Conservation (phyloP, 2,888 invertebrate genomes). For the Tyria jacobaeae region DNA sequence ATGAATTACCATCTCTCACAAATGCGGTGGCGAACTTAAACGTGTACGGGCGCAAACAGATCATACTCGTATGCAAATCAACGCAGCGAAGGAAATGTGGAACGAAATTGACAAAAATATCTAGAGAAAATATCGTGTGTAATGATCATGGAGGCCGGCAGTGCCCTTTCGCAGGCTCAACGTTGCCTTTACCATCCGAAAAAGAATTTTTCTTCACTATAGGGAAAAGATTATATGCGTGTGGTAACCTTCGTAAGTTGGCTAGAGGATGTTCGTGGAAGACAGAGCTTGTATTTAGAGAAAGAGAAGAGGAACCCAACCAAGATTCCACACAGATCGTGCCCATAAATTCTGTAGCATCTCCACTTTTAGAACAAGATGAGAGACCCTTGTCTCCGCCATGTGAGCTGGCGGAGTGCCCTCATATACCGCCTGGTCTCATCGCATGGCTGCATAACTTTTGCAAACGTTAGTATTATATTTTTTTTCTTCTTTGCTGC, state of each 20-base stretch:
- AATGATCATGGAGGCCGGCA: constrained; percentile 4
- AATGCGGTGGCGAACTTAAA: not conserved
- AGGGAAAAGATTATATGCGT: not conserved
- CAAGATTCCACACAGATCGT: not conserved
- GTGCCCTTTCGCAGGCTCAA: constrained; percentile 2
- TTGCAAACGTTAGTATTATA: constrained; percentile 2
- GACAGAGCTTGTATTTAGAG: not conserved
- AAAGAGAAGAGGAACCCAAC: rapidly evolving
- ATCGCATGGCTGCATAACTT: not conserved
- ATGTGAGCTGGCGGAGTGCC: not conserved
- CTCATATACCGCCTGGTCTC: constrained; percentile 3
- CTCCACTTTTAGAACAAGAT: not conserved
- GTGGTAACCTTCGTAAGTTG: not conserved
- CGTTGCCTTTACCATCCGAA: not conserved
- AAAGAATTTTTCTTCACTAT: not conserved
- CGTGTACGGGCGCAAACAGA: not conserved
- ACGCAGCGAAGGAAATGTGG: not conserved
- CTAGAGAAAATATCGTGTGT: not conserved
- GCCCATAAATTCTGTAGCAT: not conserved
- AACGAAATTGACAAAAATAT: not conserved
- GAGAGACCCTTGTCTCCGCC: not conserved
- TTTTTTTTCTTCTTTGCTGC: not conserved
- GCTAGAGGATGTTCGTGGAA: not conserved
- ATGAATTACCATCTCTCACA: not conserved
- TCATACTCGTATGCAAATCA: not conserved